Evolutionary conservation across 2,888 invertebrate species (phyloP), one percentile per base, ranked within the genome.

Genomic region (Halictus ligatus): DNA sequence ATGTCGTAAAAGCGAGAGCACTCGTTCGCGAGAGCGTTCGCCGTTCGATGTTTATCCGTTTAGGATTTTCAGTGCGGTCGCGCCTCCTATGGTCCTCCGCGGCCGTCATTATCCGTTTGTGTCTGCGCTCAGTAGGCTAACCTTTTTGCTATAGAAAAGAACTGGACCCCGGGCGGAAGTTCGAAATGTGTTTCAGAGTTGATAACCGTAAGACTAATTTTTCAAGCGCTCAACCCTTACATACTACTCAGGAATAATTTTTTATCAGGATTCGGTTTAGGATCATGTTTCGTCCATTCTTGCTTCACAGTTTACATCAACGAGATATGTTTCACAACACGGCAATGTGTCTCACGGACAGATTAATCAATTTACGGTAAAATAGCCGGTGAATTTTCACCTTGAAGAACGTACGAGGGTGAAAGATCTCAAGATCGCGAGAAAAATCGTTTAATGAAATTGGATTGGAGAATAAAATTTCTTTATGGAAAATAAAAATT

Each of bases 1-100:
- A 76, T 35, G 64, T 69, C 87, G 80, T 84, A 85, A 85, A 87
- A 50, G 71, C 79, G 81, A 77, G 81, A 81, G 79, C 84, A 77
- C 72, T 25, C 46, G 64, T 46, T 58, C 46, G 67, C 72, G 35
- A 58, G 35, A 58, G 76, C 60, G 74, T 21, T 40, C 48, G 67
- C 67, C 64, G n/a, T 35, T 74, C 73, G 67, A 75, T 71, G 75
- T 83, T 83, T 80, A 69, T 75, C 64, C 40, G 43, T 40, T 43
- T 69, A 43, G 29, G 46, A 29, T 29, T 46, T 46, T 58, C 60
- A 15, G 60, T 18, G 18, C 8, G 60, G n/a, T 25, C 75, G 60
- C 21, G 15, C 21, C 69, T 40, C 21, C 21, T 21, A 21, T 12
- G 60, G 25, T n/a, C 21, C 69, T 69, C 5, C 40, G 8, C 29